Conservation (phyloP, 1,140 invertebrate genomes). For the Microvelia longipes region DNA sequence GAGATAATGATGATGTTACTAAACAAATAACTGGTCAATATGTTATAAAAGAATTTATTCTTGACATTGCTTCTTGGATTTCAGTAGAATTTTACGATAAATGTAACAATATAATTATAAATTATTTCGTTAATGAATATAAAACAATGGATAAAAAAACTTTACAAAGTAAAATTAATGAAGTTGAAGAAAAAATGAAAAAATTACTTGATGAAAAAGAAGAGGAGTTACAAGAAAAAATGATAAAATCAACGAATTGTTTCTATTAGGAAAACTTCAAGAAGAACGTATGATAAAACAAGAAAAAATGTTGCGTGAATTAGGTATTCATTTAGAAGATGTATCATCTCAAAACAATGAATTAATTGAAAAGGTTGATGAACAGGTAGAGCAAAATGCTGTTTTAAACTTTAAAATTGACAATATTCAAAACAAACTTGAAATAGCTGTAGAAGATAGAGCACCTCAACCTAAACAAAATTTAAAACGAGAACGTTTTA, state of each 20-base stretch:
- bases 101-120: not conserved
- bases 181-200: not conserved
- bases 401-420: not conserved
- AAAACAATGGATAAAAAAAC: not conserved
- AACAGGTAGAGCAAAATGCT: not conserved
- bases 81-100: not conserved
- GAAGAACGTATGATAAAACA: not conserved
- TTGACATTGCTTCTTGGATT: not conserved
- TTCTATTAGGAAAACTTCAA: not conserved
- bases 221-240: not conserved
- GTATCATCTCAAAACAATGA: not conserved
- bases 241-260: not conserved
- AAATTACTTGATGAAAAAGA: not conserved
- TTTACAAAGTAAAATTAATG: not conserved
- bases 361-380: not conserved
- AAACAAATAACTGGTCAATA: not conserved
- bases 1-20: not conserved
- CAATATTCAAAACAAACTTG: not conserved
- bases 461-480: not conserved
- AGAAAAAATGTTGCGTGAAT: not conserved
- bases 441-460: not conserved
- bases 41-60: not conserved
- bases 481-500: not conserved
- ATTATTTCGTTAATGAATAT: not conserved
- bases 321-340: not conserved